Percentiles rank a stretch among this genome's conserved stretches.
Conservation (phyloP, 2,888 invertebrate genomes). For the Acleris literana region DNA sequence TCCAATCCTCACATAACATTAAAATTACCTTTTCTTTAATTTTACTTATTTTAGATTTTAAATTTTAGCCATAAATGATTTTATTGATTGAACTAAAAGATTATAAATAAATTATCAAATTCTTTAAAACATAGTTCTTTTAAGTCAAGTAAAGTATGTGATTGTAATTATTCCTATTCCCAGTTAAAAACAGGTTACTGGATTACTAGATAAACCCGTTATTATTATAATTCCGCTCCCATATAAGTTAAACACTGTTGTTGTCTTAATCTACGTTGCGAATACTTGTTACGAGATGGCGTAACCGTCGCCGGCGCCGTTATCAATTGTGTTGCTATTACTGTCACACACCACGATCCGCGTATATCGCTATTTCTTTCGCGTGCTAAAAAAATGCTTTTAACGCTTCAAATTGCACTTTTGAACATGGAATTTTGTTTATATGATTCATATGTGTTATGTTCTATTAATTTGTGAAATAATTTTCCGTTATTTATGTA, state of each 20-base stretch:
- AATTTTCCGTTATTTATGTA: background rate
- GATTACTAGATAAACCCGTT: too few species aligned
- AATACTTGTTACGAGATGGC: conserved; percentile 31
- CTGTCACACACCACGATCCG: conserved; percentile 21
- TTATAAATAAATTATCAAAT: too few species aligned
- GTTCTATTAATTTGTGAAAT: background rate
- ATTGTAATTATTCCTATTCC: too few species aligned
- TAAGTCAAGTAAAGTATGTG: too few species aligned
- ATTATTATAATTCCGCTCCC: too few species aligned
- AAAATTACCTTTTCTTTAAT: too few species aligned
- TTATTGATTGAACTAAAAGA: too few species aligned
- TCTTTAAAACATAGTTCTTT: too few species aligned
- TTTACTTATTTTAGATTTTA: too few species aligned
- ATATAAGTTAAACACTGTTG: background rate
- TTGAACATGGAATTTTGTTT: background rate
- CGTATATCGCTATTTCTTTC: conserved; percentile 23
- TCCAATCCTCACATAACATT: too few species aligned
- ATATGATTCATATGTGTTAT: background rate
- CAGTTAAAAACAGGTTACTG: too few species aligned
- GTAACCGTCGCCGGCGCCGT: conserved; percentile 13
- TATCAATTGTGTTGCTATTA: conserved; percentile 32
- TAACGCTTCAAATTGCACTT: background rate
- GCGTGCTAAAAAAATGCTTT: background rate
- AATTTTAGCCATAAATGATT: too few species aligned
- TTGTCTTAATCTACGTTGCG: conserved; percentile 20